A percentile compares a stretch with the other conserved stretches of the same genome.
Evolutionary conservation across 2,113 vertebrate genomes (phyloP).

Genomic region (Heterotis niloticus): DNA sequence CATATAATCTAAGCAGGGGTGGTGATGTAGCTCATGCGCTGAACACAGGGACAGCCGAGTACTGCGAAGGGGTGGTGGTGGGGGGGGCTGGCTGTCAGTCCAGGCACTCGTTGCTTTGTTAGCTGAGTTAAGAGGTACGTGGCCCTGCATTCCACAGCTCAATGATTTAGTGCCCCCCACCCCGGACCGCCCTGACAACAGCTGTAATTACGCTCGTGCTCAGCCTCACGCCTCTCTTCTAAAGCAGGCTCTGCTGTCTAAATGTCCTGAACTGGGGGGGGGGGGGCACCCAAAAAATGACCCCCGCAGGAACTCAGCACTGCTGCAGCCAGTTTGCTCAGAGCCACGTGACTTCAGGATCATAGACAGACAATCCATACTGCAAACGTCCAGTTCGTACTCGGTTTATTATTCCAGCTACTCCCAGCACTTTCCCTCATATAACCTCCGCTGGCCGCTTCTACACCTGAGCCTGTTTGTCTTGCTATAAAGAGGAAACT

Average conservation of each 20-base stretch:
- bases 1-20: conserved; percentile 26
- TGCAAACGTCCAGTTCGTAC: not conserved
- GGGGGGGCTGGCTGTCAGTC: not conserved
- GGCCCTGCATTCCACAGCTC: conserved; percentile 8
- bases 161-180: conserved; percentile 25
- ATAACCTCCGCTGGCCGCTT: not conserved
- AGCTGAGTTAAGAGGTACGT: conserved; percentile 18
- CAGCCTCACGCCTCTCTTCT: not conserved
- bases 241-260: not conserved
- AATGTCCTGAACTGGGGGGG: not conserved
- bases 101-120: conserved; percentile 9
- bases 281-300: not conserved
- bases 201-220: conserved; percentile 24
- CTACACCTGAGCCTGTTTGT: not conserved
- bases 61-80: conserved; percentile 13
- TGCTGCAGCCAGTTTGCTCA: not conserved
- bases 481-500: not conserved
- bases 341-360: not conserved
- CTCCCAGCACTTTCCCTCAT: not conserved
- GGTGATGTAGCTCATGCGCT: conserved; percentile 34
- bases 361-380: not conserved
- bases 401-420: not conserved
- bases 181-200: conserved; percentile 20
- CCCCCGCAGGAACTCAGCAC: not conserved
- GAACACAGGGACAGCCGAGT: conserved; percentile 28